phyloP scores from a whole-genome alignment of 2,888 invertebrate genomes.

The Cinara cedri region DNA sequence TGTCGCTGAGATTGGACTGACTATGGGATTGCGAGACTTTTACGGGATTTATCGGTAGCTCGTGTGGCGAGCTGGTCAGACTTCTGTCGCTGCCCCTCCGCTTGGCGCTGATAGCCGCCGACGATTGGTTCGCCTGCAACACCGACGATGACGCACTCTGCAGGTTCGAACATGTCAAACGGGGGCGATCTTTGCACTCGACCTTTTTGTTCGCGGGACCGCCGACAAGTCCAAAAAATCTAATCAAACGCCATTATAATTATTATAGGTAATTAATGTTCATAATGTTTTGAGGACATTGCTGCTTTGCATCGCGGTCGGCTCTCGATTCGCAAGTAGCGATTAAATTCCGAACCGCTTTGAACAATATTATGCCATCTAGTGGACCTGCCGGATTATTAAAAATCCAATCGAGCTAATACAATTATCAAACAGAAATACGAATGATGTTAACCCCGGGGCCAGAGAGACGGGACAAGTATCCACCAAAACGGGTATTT shows the following conservation, averaged over 20 bases:
- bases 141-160: constrained; percentile 54
- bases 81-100: constrained; percentile 84
- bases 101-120: constrained; percentile 61
- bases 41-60: constrained; percentile 76
- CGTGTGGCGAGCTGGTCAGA: constrained; percentile 82
- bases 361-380: too few relatives aligned
- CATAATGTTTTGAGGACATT: too few relatives aligned
- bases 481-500: too few relatives aligned
- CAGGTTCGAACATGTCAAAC: constrained; percentile 51
- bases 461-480: too few relatives aligned
- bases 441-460: too few relatives aligned
- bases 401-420: neutral
- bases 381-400: neutral
- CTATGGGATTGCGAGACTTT: constrained; percentile 85
- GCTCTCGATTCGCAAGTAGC: too few relatives aligned
- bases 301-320: too few relatives aligned
- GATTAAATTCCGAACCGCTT: neutral
- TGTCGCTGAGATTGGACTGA: constrained; percentile 87
- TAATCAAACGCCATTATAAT: constrained; percentile 61
- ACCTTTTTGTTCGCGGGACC: constrained; percentile 79
- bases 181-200: constrained; percentile 61
- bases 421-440: neutral
- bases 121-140: constrained; percentile 58
- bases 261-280: neutral
- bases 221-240: constrained; percentile 80